These are phyloP conservation scores for Drusus annulatus DNA, from an alignment of 1,140 invertebrate species.

Conservation along the genomic window DNA sequence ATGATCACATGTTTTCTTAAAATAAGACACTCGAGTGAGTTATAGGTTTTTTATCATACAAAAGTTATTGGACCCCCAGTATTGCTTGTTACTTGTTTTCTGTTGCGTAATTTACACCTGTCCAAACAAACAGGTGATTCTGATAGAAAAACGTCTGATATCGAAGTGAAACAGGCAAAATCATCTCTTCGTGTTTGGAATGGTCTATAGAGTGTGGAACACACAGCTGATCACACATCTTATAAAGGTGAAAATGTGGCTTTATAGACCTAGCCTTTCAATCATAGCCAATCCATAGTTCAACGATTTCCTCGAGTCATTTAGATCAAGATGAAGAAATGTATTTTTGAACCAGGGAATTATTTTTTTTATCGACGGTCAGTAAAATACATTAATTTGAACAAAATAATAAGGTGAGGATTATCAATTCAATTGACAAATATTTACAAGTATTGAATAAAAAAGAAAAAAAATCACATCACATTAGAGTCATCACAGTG, in stretches of 20 bases:
- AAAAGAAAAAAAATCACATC: too few species aligned
- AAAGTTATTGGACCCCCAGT: constrained; percentile 16
- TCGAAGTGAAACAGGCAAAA: constrained; percentile 34
- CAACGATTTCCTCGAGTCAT: neutral
- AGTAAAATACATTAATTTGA: too few species aligned
- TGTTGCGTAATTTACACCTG: constrained; percentile 36
- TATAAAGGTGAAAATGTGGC: neutral
- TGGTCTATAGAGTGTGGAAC: neutral
- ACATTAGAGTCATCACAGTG: too few species aligned
- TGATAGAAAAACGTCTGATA: constrained; percentile 30
- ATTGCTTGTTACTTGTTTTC: neutral
- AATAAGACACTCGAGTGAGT: neutral
- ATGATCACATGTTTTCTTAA: neutral
- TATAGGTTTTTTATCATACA: neutral
- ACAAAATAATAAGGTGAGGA: too few species aligned
- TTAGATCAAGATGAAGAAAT: too few species aligned
- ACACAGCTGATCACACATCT: constrained; percentile 14
- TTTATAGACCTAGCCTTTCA: neutral
- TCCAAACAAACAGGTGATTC: constrained; percentile 29
- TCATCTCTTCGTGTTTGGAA: constrained; percentile 24
- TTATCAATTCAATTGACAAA: too few species aligned
- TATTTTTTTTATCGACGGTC: too few species aligned
- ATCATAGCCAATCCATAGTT: neutral
- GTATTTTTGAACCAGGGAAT: too few species aligned
- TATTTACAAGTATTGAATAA: too few species aligned